Base-by-base conservation (phyloP, 2,113 vertebrate species). In the Pao palembangensis region DNA sequence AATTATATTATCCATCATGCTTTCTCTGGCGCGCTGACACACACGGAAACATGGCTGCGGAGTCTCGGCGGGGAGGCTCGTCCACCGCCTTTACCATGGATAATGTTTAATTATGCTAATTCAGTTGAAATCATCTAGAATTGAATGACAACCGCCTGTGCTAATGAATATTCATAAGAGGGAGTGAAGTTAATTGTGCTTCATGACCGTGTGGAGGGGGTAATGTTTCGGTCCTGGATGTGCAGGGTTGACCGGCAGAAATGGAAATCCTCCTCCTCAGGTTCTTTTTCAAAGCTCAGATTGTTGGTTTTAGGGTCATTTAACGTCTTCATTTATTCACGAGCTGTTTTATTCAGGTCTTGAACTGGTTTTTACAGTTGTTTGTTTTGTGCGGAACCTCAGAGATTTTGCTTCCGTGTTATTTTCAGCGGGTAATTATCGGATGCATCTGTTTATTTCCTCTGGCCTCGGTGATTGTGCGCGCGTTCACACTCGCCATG, bases 81-180 rank as follows among this genome's bases (percentile, higher is more conserved):
- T 67, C 75, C 73, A 65, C 53, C 64, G 44, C 69, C 62, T 58
- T 80, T 63, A 71, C 69, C 83, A 75, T 55, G 80, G 79, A 84
- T 85, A 85, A 87, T 85, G 77, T 79, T 84, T 84, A 74, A 88
- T 87, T 85, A 87, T 88, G 81, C 67, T 81, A 82, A 85, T 86
- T 76, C 18, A 49, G 76, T 83, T 73, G 71, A 69, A 85, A 82
- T 85, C 68, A 58, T 76, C 82, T 63, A 59, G 66, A 79, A 81
- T 65, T 65, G 64, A 83, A 77, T 78, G 80, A 85, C 82, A 84
- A 75, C 69, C 69, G 67, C 67, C 64, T 44, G 41, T 55, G 65
- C 61, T 76, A 75, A 86, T 85, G 73, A 85, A 86, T 85, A 88
- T 85, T 78, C 78, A 84, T 80, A 61, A 73, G 78, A 47, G 10